Evolutionary conservation across 2,113 vertebrate species (phyloP), one percentile per base, ranked within the genome.

Genomic region (Nycticebus coucang): DNA sequence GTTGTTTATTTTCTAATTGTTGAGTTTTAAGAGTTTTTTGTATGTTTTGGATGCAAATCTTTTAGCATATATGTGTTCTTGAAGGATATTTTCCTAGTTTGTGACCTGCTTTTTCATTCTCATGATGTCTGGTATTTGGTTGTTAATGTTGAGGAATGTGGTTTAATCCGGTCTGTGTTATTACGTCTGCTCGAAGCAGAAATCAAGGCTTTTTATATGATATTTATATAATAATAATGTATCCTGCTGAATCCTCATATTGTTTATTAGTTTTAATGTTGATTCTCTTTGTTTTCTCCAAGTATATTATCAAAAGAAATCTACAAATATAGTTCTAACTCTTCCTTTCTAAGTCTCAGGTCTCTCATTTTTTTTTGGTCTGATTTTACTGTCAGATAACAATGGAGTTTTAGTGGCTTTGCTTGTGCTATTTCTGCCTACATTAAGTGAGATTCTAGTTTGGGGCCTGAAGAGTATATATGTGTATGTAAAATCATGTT

Each of bases 21-120:
- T 68, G 77, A 55, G 18, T 79, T n/a, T n/a, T n/a, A n/a, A n/a
- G n/a, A n/a, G n/a, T n/a, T 78, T 33, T 94, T 77, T 95, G 19
- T 83, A 19, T 59, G 22, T 72, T 79, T 74, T 60, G 86, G 50
- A 37, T 50, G 22, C 4, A 33, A 53, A 60, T 50, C 17, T 77
- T 88, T 86, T 69, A 24, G 78, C 50, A 60, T 28, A 33, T 53
- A 11, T 26, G 24, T 50, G 71, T 30, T 75, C 92, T 89, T 21
- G 15, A 89, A 14, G 10, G 22, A 30, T 50, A 57, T 79, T 55
- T 26, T 35, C 22, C 88, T 2, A 17, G 28, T 45, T n/a, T 69
- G 35, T 86, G 75, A 57, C 62, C 64, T 72, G 28, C 64, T 5
- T 80, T 81, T 89, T 75, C 17, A 9, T 22, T 64, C 35, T 94